These are phyloP conservation scores for Guaruba guarouba DNA, from an alignment of 2,113 vertebrate species.

Conservation along the genomic window DNA sequence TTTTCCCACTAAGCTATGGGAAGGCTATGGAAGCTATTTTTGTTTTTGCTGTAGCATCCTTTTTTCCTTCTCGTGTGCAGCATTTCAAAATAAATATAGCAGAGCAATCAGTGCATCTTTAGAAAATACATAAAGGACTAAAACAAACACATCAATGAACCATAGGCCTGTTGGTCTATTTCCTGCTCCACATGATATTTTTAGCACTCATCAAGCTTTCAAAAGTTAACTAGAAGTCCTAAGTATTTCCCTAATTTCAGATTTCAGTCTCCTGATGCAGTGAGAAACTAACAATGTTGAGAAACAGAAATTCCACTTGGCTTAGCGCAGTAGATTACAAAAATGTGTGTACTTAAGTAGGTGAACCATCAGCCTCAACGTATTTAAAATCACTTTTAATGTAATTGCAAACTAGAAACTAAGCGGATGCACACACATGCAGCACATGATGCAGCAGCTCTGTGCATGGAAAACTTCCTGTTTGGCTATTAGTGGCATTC, in stretches of 20 bases:
- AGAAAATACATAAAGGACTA: slow-evolving; percentile 43
- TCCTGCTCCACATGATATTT: slow-evolving; percentile 32
- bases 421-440: not conserved
- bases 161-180: not conserved
- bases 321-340: not conserved
- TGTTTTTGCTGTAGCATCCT: not conserved
- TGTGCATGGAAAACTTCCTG: not conserved
- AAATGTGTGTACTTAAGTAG: not conserved
- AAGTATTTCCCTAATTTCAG: slow-evolving; percentile 9
- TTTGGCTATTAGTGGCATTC: not conserved
- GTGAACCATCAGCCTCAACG: not conserved
- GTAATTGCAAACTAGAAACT: not conserved
- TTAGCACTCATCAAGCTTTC: slow-evolving; percentile 45
- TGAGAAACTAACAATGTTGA: not conserved
- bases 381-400: not conserved
- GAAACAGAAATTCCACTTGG: not conserved
- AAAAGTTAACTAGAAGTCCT: slow-evolving; percentile 44
- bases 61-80: not conserved
- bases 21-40: not conserved
- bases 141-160: slow-evolving; percentile 16
- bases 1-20: not conserved
- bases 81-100: slow-evolving; percentile 16
- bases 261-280: slow-evolving; percentile 41
- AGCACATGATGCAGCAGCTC: not conserved
- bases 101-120: slow-evolving; percentile 40